These are phyloP conservation scores for Otolemur crassicaudatus DNA, from an alignment of 2,797 vertebrate genomes.

Conservation along the genomic window DNA sequence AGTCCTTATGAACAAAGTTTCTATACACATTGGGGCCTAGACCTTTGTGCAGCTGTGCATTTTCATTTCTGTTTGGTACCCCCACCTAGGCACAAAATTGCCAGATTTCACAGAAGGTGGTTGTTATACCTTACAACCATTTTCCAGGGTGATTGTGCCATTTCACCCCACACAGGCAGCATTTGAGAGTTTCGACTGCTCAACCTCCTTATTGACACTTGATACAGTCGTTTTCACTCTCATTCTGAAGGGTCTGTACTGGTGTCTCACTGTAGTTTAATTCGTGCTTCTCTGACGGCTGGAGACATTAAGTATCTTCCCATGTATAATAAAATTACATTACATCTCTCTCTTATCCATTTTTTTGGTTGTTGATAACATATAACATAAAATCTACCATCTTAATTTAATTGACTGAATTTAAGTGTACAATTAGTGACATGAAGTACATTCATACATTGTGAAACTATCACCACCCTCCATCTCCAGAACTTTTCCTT, in stretches of 20 bases:
- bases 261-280: background rate
- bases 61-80: background rate
- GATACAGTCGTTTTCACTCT: background rate
- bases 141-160: background rate
- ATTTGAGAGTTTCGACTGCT: background rate
- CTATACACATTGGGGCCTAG: no score
- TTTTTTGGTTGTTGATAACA: background rate
- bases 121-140: background rate
- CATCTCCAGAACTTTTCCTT: background rate
- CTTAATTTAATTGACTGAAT: background rate
- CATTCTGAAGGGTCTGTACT: background rate
- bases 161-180: background rate
- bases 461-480: background rate
- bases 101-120: background rate
- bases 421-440: background rate
- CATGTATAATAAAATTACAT: background rate
- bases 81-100: background rate
- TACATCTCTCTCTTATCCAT: background rate
- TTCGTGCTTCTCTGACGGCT: background rate
- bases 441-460: background rate
- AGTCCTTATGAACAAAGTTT: background rate
- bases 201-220: background rate
- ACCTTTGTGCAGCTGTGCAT: background rate
- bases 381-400: background rate
- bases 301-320: background rate